Evolutionary conservation across 2,888 invertebrate genomes (phyloP), one percentile per base, ranked within the genome.

Genomic region (Apamea epomidion): DNA sequence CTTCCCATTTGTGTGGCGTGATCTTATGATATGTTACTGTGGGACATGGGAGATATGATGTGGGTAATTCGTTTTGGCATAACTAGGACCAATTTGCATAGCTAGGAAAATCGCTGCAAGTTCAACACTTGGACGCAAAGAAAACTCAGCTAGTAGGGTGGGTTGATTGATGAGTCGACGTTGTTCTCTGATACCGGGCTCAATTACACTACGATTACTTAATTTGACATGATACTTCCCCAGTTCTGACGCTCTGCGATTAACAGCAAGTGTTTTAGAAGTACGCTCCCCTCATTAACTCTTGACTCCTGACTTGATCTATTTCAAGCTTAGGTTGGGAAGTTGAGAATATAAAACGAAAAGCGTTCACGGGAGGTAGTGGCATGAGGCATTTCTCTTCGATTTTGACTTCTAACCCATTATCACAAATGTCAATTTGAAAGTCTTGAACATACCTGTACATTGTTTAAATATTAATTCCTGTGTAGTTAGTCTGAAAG

Each of bases 131-230:
- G 70, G 45, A 68, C 60, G 69, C 64, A 67, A 60, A 82, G 76
- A 81, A 87, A 87, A 83, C 84, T 82, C 71, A 67, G 84, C 84
- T 80, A 45, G 77, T 82, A 87, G 95, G 95, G 95, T 89, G 92
- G 91, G 90, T 94, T 96, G 96, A 96, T 96, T 95, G 96, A 96
- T 96, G 96, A 95, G 92, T 91, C 90, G 91, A 94, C 93, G 94
- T 94, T 95, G 95, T 94, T 94, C 92, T 91, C 93, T 94, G 95
- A 95, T 95, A 94, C 94, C 91, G 92, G 91, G 92, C 93, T 94
- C 95, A 94, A 95, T 96, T 96, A 95, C 95, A 94, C 92, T 92
- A 88, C 94, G 95, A 96, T 96, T 95, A 95, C 94, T 95, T 95
- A 95, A 96, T 96, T 95, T 95, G 95, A 96, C 95, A 96, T 95